Conservation (phyloP, 2,113 vertebrate genomes). For the Anolis sagrei region DNA sequence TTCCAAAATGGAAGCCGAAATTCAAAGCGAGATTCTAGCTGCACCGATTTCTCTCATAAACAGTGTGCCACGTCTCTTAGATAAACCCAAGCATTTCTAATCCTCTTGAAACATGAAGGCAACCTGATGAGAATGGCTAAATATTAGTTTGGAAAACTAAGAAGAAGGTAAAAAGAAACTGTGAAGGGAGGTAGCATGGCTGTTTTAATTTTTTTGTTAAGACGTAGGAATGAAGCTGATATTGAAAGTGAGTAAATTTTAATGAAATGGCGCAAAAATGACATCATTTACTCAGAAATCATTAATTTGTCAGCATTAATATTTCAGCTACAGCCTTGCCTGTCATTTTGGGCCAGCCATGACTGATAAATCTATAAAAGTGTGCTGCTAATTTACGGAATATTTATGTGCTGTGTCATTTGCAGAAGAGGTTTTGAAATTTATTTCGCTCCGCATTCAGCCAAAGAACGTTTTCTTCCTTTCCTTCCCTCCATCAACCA, state of each 20-base stretch:
- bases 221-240: slow-evolving; percentile 84
- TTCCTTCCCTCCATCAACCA: no score
- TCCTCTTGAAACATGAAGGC: neutral
- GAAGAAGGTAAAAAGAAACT: slow-evolving; percentile 69
- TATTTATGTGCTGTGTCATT: slow-evolving; percentile 99
- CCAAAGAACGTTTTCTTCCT: slow-evolving; percentile 79
- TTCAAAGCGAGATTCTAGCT: neutral
- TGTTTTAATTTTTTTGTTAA: slow-evolving; percentile 79
- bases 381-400: slow-evolving; percentile 98
- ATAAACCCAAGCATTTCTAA: slow-evolving; percentile 7
- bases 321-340: slow-evolving; percentile 96
- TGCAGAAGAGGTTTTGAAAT: slow-evolving; percentile 87
- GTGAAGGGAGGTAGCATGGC: slow-evolving; percentile 61
- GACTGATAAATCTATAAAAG: slow-evolving; percentile 99
- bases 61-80: neutral
- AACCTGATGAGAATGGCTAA: slow-evolving; percentile 17
- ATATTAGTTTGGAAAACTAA: slow-evolving; percentile 56
- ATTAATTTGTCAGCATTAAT: slow-evolving; percentile 99
- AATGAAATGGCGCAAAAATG: slow-evolving; percentile 97
- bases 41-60: neutral
- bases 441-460: slow-evolving; percentile 88
- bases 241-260: slow-evolving; percentile 97
- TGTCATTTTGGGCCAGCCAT: slow-evolving; percentile 97
- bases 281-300: slow-evolving; percentile 99
- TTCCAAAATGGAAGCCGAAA: neutral